Percentiles rank a stretch among this genome's conserved stretches.
These are phyloP conservation scores for Noturus placidus DNA, from an alignment of 2,113 vertebrate species.

Conservation along the genomic window DNA sequence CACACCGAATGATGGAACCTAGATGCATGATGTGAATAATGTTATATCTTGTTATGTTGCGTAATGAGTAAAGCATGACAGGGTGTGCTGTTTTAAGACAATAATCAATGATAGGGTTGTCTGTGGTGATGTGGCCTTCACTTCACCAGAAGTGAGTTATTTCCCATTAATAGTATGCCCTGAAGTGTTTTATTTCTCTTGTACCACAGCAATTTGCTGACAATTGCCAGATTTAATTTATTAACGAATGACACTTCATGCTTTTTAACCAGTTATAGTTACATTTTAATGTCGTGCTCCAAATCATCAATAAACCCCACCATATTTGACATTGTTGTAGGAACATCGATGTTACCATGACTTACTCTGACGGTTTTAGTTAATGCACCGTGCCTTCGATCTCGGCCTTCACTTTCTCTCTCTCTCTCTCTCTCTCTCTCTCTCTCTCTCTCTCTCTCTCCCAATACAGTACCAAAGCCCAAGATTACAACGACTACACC, in stretches of 20 bases:
- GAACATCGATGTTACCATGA: background rate
- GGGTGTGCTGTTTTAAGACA: background rate
- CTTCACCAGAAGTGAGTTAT: no score
- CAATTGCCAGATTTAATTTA: background rate
- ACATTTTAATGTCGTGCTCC: background rate
- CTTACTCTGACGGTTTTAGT: background rate
- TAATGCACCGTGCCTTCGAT: background rate
- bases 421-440: constrained; percentile 38
- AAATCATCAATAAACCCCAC: background rate
- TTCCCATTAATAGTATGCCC: no score
- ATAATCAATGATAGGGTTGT: background rate
- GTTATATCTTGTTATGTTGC: background rate
- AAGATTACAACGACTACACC: constrained; percentile 65
- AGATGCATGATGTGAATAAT: background rate
- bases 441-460: constrained; percentile 36
- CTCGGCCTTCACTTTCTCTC: background rate
- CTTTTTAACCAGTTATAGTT: background rate
- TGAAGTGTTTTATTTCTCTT: background rate
- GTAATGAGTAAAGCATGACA: background rate
- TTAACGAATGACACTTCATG: background rate
- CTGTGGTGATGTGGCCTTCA: background rate
- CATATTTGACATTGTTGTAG: background rate
- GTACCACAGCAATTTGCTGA: background rate
- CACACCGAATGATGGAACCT: background rate
- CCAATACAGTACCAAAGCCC: constrained; percentile 55